Percentiles rank a stretch among this genome's conserved stretches.
Evolutionary conservation across 2,797 vertebrate genomes (phyloP).

Genomic region (Alosa sapidissima): DNA sequence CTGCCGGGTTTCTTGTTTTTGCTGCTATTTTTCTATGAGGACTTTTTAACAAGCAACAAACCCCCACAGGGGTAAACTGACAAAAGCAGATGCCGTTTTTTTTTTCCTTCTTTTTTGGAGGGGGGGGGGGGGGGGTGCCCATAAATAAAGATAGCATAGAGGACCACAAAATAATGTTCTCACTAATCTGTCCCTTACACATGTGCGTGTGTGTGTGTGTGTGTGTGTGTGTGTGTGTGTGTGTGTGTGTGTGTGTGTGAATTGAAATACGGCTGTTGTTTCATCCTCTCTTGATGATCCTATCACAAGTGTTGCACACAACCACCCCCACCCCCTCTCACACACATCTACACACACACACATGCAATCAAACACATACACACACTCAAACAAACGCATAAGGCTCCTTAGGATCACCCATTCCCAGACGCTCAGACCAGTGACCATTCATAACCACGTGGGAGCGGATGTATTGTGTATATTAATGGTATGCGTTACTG

Average conservation of each 20-base stretch:
- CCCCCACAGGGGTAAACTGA: constrained; percentile 65
- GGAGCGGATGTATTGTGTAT: not conserved
- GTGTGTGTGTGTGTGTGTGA: not conserved
- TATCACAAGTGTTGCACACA: too few species aligned
- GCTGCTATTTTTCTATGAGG: constrained; percentile 69
- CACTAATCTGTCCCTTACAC: not conserved
- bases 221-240: not conserved
- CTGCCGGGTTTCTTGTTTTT: constrained; percentile 48
- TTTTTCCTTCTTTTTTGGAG: not conserved
- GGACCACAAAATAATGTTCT: not conserved
- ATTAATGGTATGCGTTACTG: not conserved
- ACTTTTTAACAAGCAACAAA: constrained; percentile 74
- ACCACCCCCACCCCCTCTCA: too few species aligned
- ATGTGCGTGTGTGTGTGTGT: not conserved
- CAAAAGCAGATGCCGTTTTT: constrained; percentile 64
- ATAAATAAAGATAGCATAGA: constrained; percentile 5
- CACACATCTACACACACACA: too few species aligned
- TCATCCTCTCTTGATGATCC: too few species aligned
- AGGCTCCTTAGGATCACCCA: not conserved
- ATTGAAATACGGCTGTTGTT: too few species aligned
- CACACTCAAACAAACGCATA: not conserved
- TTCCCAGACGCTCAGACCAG: not conserved
- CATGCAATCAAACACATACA: too few species aligned
- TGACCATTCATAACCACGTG: not conserved
- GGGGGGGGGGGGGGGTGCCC: not conserved